phyloP scores from a whole-genome alignment of 2,113 vertebrate species.

The Psephotus haematonotus region DNA sequence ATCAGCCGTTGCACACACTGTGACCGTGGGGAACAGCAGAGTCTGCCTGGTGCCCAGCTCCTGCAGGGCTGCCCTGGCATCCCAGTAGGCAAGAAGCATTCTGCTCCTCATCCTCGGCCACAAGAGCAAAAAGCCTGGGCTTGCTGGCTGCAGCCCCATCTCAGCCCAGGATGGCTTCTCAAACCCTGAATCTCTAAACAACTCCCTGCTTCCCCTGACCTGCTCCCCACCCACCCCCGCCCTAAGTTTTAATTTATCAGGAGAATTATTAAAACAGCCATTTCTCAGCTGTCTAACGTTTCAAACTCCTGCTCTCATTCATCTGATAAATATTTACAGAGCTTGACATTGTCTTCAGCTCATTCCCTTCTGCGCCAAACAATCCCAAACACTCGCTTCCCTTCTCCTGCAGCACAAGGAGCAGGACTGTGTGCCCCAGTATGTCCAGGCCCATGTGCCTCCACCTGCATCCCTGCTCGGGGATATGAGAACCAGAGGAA shows the following conservation, averaged over 20 bases:
- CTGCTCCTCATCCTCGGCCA: background rate
- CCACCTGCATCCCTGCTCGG: background rate
- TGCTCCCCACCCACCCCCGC: background rate
- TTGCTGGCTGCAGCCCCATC: background rate
- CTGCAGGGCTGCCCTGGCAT: background rate
- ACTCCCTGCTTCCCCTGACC: conserved; percentile 24
- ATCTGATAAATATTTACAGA: conserved; percentile 80
- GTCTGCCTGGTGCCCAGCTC: accelerated
- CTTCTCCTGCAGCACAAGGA: background rate
- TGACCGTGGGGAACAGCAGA: accelerated
- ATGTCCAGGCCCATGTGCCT: background rate
- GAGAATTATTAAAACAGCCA: conserved; percentile 78
- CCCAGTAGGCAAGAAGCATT: accelerated
- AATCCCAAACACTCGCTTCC: conserved; percentile 71
- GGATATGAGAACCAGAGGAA: background rate
- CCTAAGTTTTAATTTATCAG: conserved; percentile 73
- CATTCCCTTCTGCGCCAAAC: conserved; percentile 70
- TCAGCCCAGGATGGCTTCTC: background rate
- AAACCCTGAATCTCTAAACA: conserved; percentile 66
- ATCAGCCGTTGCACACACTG: accelerated
- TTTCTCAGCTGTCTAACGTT: conserved; percentile 78
- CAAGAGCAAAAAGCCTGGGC: background rate
- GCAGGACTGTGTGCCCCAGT: accelerated
- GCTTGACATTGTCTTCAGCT: conserved; percentile 77
- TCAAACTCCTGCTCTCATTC: conserved; percentile 77